These are phyloP conservation scores for Cryptophagus acutangulus DNA, from an alignment of 2,888 invertebrate genomes.

Conservation along the genomic window DNA sequence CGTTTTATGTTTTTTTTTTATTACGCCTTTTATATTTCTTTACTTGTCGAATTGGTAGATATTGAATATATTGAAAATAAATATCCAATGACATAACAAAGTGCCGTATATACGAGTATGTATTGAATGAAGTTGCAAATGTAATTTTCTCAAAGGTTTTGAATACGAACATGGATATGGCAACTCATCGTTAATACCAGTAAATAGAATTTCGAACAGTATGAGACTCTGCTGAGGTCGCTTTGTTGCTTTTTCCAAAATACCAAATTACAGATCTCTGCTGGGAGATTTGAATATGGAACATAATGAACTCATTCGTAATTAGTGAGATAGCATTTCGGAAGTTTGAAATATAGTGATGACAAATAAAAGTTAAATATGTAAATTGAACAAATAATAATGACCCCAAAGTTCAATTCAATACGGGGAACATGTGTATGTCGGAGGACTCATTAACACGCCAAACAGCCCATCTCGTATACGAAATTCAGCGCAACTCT, in stretches of 20 bases:
- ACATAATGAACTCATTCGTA: no score
- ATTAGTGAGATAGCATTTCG: no score
- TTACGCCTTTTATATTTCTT: background rate
- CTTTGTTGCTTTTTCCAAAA: background rate
- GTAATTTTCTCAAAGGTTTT: conserved; percentile 9
- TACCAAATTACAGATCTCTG: no score
- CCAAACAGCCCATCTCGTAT: background rate
- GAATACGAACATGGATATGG: background rate
- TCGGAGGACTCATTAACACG: conserved; percentile 7
- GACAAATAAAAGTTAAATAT: conserved; percentile 8
- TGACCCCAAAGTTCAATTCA: conserved; percentile 20
- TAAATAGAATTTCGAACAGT: background rate
- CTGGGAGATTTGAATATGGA: no score
- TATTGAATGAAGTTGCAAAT: conserved; percentile 7
- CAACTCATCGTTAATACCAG: conserved; percentile 1
- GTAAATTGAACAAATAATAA: conserved; percentile 7
- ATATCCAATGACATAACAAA: conserved; percentile 6
- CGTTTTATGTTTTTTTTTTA: background rate
- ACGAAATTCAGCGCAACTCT: background rate
- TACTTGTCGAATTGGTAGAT: background rate
- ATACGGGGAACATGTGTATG: conserved; percentile 20
- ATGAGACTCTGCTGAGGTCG: background rate
- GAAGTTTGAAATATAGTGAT: background rate
- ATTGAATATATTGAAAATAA: conserved; percentile 7
- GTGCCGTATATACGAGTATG: conserved; percentile 1